Conservation (phyloP, 2,113 vertebrate species). For the Crotophaga sulcirostris region DNA sequence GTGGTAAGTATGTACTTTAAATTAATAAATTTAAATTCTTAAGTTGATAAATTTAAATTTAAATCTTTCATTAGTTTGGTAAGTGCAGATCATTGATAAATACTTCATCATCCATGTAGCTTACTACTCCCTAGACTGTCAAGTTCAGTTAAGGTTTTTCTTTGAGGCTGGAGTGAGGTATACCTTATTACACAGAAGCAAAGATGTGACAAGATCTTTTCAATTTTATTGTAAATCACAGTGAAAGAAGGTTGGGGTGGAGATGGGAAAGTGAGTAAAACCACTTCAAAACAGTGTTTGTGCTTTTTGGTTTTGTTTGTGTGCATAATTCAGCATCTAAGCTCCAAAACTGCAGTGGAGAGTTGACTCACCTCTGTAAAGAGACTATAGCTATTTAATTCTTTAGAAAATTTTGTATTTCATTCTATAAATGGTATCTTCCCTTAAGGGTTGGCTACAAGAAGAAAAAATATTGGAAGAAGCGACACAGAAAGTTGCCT, state of each 20-base stretch:
- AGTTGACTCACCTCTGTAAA: rapidly evolving
- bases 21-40: not conserved
- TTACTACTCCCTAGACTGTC: not conserved
- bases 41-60: not conserved
- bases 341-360: not conserved
- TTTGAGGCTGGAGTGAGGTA: not conserved
- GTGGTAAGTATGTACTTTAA: slow-evolving; percentile 83
- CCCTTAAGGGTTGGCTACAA: slow-evolving; percentile 90
- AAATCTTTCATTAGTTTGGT: not conserved
- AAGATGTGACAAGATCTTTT: not conserved
- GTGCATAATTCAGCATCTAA: not conserved
- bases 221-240: not conserved
- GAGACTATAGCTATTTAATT: not conserved
- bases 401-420: not conserved
- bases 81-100: not conserved
- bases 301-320: not conserved
- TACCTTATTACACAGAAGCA: not conserved
- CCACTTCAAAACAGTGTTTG: not conserved
- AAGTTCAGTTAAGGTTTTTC: not conserved
- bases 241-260: not conserved
- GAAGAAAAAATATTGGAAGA: slow-evolving; percentile 96
- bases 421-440: slow-evolving; percentile 17
- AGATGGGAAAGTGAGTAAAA: not conserved
- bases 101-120: not conserved
- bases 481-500: slow-evolving; percentile 94